phyloP scores from a whole-genome alignment of 1,140 invertebrate species.

The Philopotamus ludificatus region DNA sequence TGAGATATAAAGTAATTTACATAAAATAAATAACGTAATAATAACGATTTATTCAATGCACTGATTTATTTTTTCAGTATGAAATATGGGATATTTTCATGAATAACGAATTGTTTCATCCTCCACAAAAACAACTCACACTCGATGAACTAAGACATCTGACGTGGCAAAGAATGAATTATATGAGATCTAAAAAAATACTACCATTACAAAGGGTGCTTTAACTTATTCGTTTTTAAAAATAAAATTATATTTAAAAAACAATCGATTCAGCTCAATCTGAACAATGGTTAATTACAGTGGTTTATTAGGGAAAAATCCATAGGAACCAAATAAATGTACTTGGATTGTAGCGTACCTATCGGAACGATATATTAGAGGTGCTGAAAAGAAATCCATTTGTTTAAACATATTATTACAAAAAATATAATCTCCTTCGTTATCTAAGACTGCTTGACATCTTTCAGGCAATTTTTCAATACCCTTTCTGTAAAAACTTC shows the following conservation, averaged over 20 bases:
- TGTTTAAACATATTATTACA: too few relatives aligned
- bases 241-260: too few relatives aligned
- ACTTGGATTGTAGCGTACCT: not conserved
- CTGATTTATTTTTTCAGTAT: not conserved
- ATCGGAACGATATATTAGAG: too few relatives aligned
- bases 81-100: not conserved
- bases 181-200: not conserved
- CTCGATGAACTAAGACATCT: not conserved
- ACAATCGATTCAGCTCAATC: too few relatives aligned
- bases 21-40: constrained; percentile 18
- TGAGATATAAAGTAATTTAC: constrained; percentile 58
- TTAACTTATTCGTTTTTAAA: too few relatives aligned
- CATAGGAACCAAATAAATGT: not conserved
- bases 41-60: not conserved
- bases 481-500: too few relatives aligned
- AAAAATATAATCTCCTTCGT: too few relatives aligned
- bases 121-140: not conserved
- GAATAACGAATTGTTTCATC: not conserved
- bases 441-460: too few relatives aligned
- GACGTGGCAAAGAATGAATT: not conserved
- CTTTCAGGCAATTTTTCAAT: too few relatives aligned
- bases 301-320: not conserved
- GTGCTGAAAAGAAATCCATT: too few relatives aligned
- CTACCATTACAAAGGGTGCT: not conserved
- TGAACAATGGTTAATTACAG: too few relatives aligned